Evolutionary conservation across 2,888 invertebrate species (phyloP).

Genomic region (Frankliniella fusca): DNA sequence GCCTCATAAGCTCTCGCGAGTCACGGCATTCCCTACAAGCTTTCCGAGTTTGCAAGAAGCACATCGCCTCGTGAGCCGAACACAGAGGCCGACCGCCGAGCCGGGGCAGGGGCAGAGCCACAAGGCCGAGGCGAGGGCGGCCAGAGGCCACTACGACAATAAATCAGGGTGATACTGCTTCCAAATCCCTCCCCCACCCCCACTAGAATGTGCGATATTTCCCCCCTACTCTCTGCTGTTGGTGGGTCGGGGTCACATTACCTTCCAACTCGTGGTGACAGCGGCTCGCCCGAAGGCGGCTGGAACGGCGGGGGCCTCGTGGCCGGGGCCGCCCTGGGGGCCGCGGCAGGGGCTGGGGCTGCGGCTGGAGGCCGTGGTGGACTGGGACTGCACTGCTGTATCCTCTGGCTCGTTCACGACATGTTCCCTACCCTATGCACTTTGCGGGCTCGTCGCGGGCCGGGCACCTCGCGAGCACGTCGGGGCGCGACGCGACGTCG

Average conservation of each 20-base stretch:
- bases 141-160: too few relatives aligned
- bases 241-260: neutral
- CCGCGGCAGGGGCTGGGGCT: neutral
- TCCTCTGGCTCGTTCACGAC: neutral
- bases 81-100: too few relatives aligned
- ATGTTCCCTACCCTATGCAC: neutral
- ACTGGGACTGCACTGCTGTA: neutral
- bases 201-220: too few relatives aligned
- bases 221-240: too few relatives aligned
- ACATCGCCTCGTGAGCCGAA: too few relatives aligned
- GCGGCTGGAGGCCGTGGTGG: constrained; percentile 1
- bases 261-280: constrained; percentile 21
- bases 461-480: neutral
- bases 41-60: too few relatives aligned
- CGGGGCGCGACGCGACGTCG: neutral
- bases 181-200: too few relatives aligned
- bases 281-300: constrained; percentile 13
- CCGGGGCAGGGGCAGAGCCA: too few relatives aligned
- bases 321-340: neutral
- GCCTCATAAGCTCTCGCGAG: too few relatives aligned
- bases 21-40: too few relatives aligned
- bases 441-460: neutral
- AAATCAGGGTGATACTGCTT: too few relatives aligned
- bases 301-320: neutral
- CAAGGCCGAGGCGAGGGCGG: too few relatives aligned